A percentile compares a stretch with the other conserved stretches of the same genome.
Evolutionary conservation across 2,113 vertebrate species (phyloP).

Genomic region (Urocolius indicus): DNA sequence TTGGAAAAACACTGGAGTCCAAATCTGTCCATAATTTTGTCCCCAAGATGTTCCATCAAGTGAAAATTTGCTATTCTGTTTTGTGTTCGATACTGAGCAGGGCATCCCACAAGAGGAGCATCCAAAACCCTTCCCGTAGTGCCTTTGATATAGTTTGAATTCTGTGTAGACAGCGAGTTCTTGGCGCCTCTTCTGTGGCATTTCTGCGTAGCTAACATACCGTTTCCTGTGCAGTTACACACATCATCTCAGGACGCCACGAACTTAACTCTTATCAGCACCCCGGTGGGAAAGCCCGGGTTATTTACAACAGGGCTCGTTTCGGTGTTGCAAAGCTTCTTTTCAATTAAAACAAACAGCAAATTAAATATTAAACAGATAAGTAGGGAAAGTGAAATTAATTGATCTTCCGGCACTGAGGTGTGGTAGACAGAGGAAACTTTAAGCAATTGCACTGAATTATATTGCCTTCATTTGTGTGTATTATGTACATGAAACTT

Average conservation of each 20-base stretch:
- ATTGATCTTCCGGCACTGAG: background rate
- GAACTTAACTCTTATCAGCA: slow-evolving; percentile 49
- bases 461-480: background rate
- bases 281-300: background rate
- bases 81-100: background rate
- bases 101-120: background rate
- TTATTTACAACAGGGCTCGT: slow-evolving; percentile 35
- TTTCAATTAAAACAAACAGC: slow-evolving; percentile 50
- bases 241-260: background rate
- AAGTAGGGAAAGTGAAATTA: slow-evolving; percentile 13
- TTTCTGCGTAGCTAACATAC: slow-evolving; percentile 10
- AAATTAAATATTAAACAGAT: slow-evolving; percentile 50
- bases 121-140: background rate
- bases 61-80: background rate
- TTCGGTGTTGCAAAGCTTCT: background rate
- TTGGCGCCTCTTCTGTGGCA: slow-evolving; percentile 2
- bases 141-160: background rate
- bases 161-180: background rate
- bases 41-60: background rate
- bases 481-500: background rate
- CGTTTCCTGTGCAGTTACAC: slow-evolving; percentile 39
- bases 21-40: background rate
- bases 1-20: background rate
- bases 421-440: background rate
- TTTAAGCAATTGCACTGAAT: background rate